Conservation (phyloP, 2,113 vertebrate genomes). For the Ptychochromis oligacanthus region DNA sequence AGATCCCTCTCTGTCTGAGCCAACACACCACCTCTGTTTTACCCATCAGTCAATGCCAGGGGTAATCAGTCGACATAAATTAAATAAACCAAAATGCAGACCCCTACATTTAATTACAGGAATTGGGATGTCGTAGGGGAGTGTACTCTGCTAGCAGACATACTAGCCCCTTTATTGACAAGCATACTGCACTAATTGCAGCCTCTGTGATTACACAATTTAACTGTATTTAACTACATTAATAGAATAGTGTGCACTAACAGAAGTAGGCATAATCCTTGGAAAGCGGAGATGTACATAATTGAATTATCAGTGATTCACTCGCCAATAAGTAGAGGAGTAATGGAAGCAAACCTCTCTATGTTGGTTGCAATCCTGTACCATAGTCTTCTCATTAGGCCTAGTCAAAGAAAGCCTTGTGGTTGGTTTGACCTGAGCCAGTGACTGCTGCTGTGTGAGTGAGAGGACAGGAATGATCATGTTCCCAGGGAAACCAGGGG, state of each 20-base stretch:
- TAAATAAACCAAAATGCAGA: constrained; percentile 74
- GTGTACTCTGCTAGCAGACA: constrained; percentile 49
- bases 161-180: constrained; percentile 64
- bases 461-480: constrained; percentile 54
- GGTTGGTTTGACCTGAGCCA: constrained; percentile 31
- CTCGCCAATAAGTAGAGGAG: constrained; percentile 38
- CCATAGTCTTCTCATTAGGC: constrained; percentile 68
- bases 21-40: constrained; percentile 61
- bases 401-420: constrained; percentile 72
- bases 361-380: constrained; percentile 35
- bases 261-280: constrained; percentile 38
- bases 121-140: constrained; percentile 62
- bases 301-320: constrained; percentile 68
- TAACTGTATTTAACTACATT: constrained; percentile 76
- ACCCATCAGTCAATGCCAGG: constrained; percentile 60
- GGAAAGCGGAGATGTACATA: constrained; percentile 61
- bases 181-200: constrained; percentile 62
- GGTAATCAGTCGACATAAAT: constrained; percentile 71
- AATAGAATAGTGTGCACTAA: constrained; percentile 56
- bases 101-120: constrained; percentile 73
- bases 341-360: constrained; percentile 43
- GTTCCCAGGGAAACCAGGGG: constrained; percentile 56
- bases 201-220: constrained; percentile 69
- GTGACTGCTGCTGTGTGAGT: constrained; percentile 47
- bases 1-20: constrained; percentile 46